These are phyloP conservation scores for Drosophila formosana DNA, from an alignment of 2,888 invertebrate species.

Conservation along the genomic window DNA sequence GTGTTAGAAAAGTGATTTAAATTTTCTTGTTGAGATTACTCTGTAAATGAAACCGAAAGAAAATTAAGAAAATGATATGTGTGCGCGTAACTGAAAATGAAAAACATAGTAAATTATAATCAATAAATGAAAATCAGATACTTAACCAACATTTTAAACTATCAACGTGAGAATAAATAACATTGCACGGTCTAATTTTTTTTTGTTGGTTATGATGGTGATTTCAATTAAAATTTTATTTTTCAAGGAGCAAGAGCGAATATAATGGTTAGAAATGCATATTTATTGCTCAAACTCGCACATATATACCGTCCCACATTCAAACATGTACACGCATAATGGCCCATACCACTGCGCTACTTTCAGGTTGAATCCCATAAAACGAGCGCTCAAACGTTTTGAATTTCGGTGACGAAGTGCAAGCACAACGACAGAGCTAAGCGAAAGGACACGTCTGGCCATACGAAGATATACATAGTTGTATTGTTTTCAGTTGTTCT, in stretches of 20 bases:
- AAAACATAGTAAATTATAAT: slow-evolving; percentile 10
- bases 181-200: not conserved
- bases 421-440: slow-evolving; percentile 10
- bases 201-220: slow-evolving; percentile 32
- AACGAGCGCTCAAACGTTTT: slow-evolving; percentile 66
- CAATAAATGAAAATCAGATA: slow-evolving; percentile 1
- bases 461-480: slow-evolving; percentile 74
- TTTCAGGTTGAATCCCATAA: slow-evolving; percentile 61
- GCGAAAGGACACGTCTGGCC: slow-evolving; percentile 74
- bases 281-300: slow-evolving; percentile 40
- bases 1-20: slow-evolving; percentile 2
- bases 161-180: not conserved
- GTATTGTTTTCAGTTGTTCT: slow-evolving; percentile 45
- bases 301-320: slow-evolving; percentile 18
- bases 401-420: slow-evolving; percentile 41
- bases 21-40: slow-evolving; percentile 46
- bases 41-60: slow-evolving; percentile 36
- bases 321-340: slow-evolving; percentile 20
- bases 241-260: slow-evolving; percentile 23
- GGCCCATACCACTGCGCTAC: slow-evolving; percentile 49
- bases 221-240: slow-evolving; percentile 30
- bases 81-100: slow-evolving; percentile 29
- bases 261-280: slow-evolving; percentile 50
- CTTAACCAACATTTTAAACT: slow-evolving; percentile 3
- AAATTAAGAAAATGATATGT: slow-evolving; percentile 36